Evolutionary conservation across 2,113 vertebrate species (phyloP), one percentile per base, ranked within the genome.

Genomic region (Tauraco erythrolophus): DNA sequence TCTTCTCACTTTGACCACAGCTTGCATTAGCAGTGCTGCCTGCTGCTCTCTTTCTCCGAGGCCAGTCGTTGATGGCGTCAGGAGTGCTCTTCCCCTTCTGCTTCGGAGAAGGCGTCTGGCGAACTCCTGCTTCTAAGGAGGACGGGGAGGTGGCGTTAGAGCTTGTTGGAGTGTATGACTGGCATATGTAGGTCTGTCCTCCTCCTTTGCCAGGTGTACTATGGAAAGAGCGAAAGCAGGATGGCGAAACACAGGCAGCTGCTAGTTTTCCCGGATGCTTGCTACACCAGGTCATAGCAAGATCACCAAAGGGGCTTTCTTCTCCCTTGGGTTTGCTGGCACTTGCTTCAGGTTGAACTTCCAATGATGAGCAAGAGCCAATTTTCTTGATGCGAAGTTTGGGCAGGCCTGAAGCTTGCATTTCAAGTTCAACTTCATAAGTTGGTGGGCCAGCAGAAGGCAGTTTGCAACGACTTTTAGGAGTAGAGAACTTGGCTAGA

Each of bases 141-240:
- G 98, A 96, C 0, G 99, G 99, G 31, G 99, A 99, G 30, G 97
- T 88, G 28, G 98, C 96, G 3, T 91, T 97, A 1, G 97, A 97
- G 31, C 60, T 98, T 6, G 99, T 99, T 6, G 99, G 99, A 10
- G 99, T 99, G 76, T 99, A 99, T 2, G 99, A 98, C 93, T 99
- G 99, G 95, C 99, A 99, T 94, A 99, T 99, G 79, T 98, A 99
- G 4, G 98, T 99, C 68, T 99, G 99, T 25, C 99, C 97, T 4
- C 97, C 90, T 6, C 96, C 97, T 84, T 99, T 99, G 25, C 99
- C 97, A 4, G 99, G 99, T 0, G 99, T 99, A 78, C 96, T 97
- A 21, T 99, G 99, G 33, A 96, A 96, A 61, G 97, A 97, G n/a
- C 30, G 85, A 18, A 96, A 85, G 88, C 99, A 99, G 51, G 98